Percentiles rank a stretch among this genome's conserved stretches.
Conservation (phyloP, 1,140 invertebrate species). For the Contarinia nasturtii region DNA sequence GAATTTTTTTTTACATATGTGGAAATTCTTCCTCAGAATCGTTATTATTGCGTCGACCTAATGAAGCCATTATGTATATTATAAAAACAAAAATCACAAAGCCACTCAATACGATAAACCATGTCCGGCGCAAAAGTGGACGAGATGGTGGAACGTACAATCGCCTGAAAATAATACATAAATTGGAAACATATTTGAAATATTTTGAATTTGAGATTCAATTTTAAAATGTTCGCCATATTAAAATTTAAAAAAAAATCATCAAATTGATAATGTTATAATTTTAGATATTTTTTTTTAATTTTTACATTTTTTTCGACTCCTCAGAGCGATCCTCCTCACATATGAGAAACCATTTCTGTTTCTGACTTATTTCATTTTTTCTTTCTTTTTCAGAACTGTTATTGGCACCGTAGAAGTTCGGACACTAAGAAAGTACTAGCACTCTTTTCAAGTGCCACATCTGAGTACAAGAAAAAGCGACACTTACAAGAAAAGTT, state of each 20-base stretch:
- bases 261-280: neutral
- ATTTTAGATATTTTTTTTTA: neutral
- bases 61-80: slow-evolving; percentile 19
- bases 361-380: too few relatives aligned
- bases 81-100: slow-evolving; percentile 16
- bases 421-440: too few relatives aligned
- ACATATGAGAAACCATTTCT: too few relatives aligned
- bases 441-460: too few relatives aligned
- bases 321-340: neutral
- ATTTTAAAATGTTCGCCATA: neutral
- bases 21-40: too few relatives aligned
- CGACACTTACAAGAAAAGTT: too few relatives aligned
- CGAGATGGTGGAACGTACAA: slow-evolving; percentile 23
- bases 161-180: slow-evolving; percentile 11
- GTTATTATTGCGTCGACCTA: slow-evolving; percentile 10
- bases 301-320: neutral
- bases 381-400: too few relatives aligned
- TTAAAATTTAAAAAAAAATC: neutral
- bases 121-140: slow-evolving; percentile 21
- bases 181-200: too few relatives aligned
- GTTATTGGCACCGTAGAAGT: too few relatives aligned
- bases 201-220: neutral
- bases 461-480: too few relatives aligned
- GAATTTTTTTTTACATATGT: too few relatives aligned
- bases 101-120: slow-evolving; percentile 19